phyloP scores from a whole-genome alignment of 2,113 vertebrate species.

The Corynorhinus townsendii region DNA sequence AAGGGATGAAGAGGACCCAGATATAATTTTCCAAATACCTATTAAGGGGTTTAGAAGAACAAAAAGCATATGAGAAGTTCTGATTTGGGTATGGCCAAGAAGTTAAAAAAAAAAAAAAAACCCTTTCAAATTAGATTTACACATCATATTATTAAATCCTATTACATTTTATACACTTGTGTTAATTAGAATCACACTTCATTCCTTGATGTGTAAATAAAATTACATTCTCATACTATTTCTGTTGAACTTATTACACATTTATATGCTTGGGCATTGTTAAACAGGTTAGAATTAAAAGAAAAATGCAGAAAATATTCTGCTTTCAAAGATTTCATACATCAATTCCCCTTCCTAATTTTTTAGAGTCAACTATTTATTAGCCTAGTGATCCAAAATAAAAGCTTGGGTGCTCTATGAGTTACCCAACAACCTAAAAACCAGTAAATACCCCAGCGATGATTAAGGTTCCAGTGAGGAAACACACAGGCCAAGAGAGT shows the following conservation, averaged over 20 bases:
- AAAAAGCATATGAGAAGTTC: not conserved
- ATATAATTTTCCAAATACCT: not conserved
- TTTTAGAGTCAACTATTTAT: constrained; percentile 20
- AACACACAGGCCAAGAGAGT: not conserved
- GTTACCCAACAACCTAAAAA: constrained; percentile 5
- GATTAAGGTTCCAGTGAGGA: not conserved
- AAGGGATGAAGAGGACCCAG: not conserved
- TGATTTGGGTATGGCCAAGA: not conserved
- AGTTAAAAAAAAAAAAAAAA: not conserved
- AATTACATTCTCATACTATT: not conserved
- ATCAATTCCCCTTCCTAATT: not conserved
- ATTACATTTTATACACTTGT: not conserved
- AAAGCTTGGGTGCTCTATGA: not conserved
- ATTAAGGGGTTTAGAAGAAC: not conserved
- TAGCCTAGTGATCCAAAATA: not conserved
- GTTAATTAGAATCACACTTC: constrained; percentile 1
- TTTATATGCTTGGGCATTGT: not conserved
- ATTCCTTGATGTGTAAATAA: constrained; percentile 7
- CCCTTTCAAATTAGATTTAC: not conserved
- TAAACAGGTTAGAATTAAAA: not conserved
- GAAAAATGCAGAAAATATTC: not conserved
- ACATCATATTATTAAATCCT: not conserved
- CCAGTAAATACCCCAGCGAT: not conserved
- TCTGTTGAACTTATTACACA: not conserved
- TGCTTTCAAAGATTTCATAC: not conserved